Evolutionary conservation across 1,140 invertebrate genomes (phyloP), one percentile per base, ranked within the genome.

Genomic region (Nasonia giraulti): DNA sequence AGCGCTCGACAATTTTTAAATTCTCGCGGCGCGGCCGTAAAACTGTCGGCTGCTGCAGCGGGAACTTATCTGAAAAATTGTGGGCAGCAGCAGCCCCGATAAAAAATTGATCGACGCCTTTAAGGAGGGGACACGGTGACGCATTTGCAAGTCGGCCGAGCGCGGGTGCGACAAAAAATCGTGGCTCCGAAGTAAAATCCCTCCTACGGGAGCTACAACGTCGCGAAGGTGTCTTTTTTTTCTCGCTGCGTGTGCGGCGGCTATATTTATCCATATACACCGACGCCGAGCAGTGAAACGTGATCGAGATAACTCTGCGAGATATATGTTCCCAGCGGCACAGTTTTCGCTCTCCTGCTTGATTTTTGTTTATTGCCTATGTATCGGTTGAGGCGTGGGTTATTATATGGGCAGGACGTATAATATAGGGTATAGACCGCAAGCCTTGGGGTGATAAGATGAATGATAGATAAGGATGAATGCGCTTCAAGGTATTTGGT

Each of bases 101-200:
- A 75, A 76, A 82, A 76, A 82, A 66, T 55, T 76, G 81, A 82
- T 82, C 81, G 81, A 6, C 80, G 11, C 23, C 50, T 50, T 47
- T 40, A 68, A 73, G 50, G 10, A 82, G 71, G 50, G 4, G 55
- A 31, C 81, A 47, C 75, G 33, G 33, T 3, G 33, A 37, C 33
- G 55, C 81, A 75, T 76, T 82, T 76, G 81, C 81, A 76, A 82
- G 81, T 82, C 73, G 71, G 62, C 66, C 27, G 37, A 37, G 11
- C 11, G 10, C 37, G n/a, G 12, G 23, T 14, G 78, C 47, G 37
- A 80, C 37, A 80, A 69, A 69, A 69, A 31, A 4, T 23, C 66
- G 1, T 10, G 37, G 31, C 37, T n/a, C 37, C 40, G 62, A 44
- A 40, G 47, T 27, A 20, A 69, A 80, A 69, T 80, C 47, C 66